Evolutionary conservation across 2,888 invertebrate species (phyloP).

Genomic region (Apodemia zela): DNA sequence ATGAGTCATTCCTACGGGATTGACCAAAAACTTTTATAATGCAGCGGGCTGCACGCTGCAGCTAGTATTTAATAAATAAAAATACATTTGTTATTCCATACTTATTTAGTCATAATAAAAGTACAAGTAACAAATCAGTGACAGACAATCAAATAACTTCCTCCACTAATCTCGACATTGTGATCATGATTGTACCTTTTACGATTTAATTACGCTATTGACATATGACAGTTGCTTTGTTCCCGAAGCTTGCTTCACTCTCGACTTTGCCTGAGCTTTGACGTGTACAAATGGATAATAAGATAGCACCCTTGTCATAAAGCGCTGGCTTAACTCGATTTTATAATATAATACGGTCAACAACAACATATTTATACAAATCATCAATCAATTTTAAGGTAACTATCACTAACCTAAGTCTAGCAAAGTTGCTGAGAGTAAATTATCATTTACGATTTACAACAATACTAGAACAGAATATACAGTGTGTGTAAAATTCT

Average conservation of each 20-base stretch:
- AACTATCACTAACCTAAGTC: too few species aligned
- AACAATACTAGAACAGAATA: too few species aligned
- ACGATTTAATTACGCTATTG: conserved; percentile 7
- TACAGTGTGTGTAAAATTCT: too few species aligned
- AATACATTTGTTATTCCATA: too few species aligned
- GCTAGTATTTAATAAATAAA: too few species aligned
- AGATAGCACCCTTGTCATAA: conserved; percentile 58
- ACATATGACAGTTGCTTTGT: conserved; percentile 11
- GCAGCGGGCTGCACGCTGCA: too few species aligned
- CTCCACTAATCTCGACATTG: conserved; percentile 5
- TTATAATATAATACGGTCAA: conserved; percentile 34
- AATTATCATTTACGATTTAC: too few species aligned
- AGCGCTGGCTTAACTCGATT: conserved; percentile 44
- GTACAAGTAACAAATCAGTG: background rate
- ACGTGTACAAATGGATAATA: conserved; percentile 38
- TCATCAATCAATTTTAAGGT: too few species aligned
- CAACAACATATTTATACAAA: conserved; percentile 16
- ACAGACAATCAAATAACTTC: background rate
- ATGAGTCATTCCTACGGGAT: too few species aligned
- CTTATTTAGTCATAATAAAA: too few species aligned
- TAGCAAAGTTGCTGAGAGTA: too few species aligned
- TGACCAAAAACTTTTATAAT: too few species aligned
- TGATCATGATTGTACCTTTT: conserved; percentile 1
- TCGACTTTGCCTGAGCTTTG: conserved; percentile 24
- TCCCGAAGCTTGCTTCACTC: conserved; percentile 31